phyloP scores from a whole-genome alignment of 2,113 vertebrate genomes.

The Speoplatyrhinus poulsoni region DNA sequence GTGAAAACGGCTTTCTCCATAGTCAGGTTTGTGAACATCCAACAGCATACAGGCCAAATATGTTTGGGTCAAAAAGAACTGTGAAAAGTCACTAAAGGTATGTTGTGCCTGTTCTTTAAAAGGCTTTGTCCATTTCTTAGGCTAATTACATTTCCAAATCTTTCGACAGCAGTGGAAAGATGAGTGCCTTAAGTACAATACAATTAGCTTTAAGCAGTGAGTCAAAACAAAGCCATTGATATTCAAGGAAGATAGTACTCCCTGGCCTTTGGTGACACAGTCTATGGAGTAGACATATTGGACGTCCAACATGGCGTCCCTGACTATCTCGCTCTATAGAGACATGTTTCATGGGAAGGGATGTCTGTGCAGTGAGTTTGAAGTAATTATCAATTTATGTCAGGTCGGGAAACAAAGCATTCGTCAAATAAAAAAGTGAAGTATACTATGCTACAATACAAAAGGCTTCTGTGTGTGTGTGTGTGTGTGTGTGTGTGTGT shows the following conservation, averaged over 20 bases:
- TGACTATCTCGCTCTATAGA: neutral
- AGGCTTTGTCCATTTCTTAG: no score
- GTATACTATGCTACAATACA: no score
- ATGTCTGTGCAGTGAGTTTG: neutral
- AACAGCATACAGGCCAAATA: neutral
- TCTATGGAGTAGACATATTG: no score
- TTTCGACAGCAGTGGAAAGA: neutral
- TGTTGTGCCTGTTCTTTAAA: no score
- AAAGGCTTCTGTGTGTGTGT: no score
- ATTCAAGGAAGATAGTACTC: constrained; percentile 8
- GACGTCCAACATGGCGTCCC: constrained; percentile 7
- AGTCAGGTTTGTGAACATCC: neutral
- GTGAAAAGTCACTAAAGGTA: neutral
- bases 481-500: no score
- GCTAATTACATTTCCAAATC: no score
- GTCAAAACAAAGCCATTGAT: neutral
- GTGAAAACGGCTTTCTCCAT: neutral
- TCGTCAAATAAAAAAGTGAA: neutral
- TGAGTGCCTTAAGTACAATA: neutral
- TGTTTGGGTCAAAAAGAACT: neutral
- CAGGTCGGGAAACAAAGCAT: neutral
- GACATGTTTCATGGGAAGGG: constrained; percentile 1
- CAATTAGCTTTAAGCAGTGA: neutral
- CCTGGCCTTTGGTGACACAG: neutral
- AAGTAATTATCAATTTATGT: neutral